Evolutionary conservation across 2,888 invertebrate genomes (phyloP).

Genomic region (Vannuccia rotundouncinata): DNA sequence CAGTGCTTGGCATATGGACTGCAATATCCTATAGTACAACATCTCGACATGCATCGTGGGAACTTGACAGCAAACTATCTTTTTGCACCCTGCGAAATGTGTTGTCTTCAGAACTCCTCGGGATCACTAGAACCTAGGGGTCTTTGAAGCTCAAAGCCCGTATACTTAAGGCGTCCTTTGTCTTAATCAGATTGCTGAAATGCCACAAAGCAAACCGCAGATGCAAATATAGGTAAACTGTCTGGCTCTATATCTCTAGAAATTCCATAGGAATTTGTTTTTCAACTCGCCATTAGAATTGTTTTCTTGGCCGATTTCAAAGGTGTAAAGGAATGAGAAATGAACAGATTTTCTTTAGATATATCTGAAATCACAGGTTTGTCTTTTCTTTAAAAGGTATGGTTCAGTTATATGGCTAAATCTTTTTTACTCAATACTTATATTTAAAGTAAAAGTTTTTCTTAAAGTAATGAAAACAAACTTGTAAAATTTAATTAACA

Average conservation of each 20-base stretch:
- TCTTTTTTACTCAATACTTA: not conserved
- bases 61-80: not conserved
- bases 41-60: no score
- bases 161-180: not conserved
- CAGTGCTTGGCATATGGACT: no score
- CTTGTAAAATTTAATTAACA: no score
- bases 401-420: not conserved
- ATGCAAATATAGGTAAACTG: not conserved
- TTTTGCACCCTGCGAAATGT: not conserved
- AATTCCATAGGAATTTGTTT: no score
- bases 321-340: not conserved
- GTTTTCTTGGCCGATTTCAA: conserved; percentile 23
- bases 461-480: no score
- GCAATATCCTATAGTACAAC: no score
- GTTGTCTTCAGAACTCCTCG: not conserved
- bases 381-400: not conserved
- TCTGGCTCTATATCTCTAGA: not conserved
- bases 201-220: conserved; percentile 22
- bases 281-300: conserved; percentile 14
- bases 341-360: not conserved
- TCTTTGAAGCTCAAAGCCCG: not conserved
- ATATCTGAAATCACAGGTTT: not conserved
- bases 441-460: no score
- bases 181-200: not conserved
- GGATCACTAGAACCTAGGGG: not conserved